A percentile compares a stretch with the other conserved stretches of the same genome.
Conservation (phyloP, 1,140 invertebrate genomes). For the Fopius arisanus region DNA sequence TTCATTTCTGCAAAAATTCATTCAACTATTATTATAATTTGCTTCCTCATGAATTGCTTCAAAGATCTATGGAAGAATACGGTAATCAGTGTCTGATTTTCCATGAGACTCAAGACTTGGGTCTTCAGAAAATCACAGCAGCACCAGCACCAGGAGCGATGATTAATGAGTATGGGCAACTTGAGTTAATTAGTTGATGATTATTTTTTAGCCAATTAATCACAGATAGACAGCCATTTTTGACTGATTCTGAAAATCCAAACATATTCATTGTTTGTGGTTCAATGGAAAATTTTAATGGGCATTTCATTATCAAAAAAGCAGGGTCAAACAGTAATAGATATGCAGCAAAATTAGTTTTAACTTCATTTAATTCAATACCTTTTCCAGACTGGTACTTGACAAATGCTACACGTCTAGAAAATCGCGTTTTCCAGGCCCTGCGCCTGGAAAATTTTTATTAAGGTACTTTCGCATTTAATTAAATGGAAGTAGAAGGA, state of each 20-base stretch:
- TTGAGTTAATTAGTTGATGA: background rate
- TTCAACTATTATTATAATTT: constrained; percentile 12
- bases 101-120: background rate
- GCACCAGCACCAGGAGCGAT: constrained; percentile 19
- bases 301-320: too few species aligned
- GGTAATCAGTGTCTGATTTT: background rate
- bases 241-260: background rate
- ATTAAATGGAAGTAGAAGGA: background rate
- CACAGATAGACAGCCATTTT: background rate
- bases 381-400: too few species aligned
- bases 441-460: too few species aligned
- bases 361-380: too few species aligned
- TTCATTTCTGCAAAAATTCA: constrained; percentile 81
- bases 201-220: background rate
- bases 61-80: background rate
- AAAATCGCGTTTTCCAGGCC: too few species aligned
- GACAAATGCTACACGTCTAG: too few species aligned
- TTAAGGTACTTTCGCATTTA: background rate
- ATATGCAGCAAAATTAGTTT: too few species aligned
- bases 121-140: constrained; percentile 6
- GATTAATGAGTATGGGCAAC: constrained; percentile 11
- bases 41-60: background rate
- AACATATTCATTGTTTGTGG: background rate
- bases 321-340: too few species aligned
- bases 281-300: background rate